These are phyloP conservation scores for Diuraphis noxia DNA, from an alignment of 1,140 invertebrate genomes.

Conservation along the genomic window DNA sequence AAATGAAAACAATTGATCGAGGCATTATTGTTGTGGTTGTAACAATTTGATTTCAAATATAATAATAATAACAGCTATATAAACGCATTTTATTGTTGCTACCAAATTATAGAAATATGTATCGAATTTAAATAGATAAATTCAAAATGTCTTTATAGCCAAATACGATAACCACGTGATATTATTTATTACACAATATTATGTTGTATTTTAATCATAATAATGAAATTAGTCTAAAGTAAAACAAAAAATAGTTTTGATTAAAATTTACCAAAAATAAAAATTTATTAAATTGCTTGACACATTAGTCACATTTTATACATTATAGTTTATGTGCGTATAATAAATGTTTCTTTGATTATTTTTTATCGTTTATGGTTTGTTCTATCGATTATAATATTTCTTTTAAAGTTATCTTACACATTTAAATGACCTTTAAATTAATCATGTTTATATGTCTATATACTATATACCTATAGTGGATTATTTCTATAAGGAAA, in stretches of 20 bases:
- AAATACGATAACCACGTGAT: neutral
- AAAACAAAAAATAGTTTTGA: neutral
- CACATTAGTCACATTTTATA: neutral
- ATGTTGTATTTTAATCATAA: neutral
- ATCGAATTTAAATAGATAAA: neutral
- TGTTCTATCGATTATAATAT: neutral
- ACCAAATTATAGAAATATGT: neutral
- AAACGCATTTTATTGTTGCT: neutral
- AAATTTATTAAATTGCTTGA: neutral
- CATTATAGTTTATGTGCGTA: neutral
- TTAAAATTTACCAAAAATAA: neutral
- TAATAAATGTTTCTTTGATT: neutral
- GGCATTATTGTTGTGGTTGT: neutral
- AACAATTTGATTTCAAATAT: neutral
- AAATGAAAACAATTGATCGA: neutral
- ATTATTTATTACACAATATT: neutral
- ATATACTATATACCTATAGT: neutral
- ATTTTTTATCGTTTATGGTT: neutral
- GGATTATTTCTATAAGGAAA: neutral
- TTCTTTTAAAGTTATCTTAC: neutral
- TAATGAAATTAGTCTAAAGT: neutral
- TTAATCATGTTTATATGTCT: neutral
- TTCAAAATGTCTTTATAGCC: neutral
- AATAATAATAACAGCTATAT: neutral
- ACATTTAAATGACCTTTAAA: slow-evolving; percentile 10